Conservation (phyloP, 2,797 vertebrate genomes). For the Arnoldichthys spilopterus region DNA sequence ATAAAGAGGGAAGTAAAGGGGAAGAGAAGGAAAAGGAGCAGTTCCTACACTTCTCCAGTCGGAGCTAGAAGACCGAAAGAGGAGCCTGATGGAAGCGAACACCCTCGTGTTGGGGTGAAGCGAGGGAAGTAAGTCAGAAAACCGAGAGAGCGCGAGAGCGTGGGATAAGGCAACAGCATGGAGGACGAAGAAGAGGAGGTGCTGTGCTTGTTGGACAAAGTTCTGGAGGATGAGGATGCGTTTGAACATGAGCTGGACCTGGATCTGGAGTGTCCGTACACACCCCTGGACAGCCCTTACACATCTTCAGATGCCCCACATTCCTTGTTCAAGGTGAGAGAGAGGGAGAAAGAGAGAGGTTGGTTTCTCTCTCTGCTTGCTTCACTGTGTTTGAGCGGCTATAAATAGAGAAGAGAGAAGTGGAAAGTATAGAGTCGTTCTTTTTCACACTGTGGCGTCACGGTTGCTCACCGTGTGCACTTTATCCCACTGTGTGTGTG, state of each 20-base stretch:
- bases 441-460: conserved; percentile 54
- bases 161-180: conserved; percentile 66
- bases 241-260: conserved; percentile 85
- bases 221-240: conserved; percentile 89
- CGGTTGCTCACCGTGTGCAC: conserved; percentile 30
- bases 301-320: conserved; percentile 23
- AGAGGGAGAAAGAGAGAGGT: not conserved
- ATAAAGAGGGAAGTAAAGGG: conserved; percentile 42
- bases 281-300: conserved; percentile 62
- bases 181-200: conserved; percentile 95
- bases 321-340: conserved; percentile 78
- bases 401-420: conserved; percentile 59
- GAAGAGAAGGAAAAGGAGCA: conserved; percentile 47
- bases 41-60: conserved; percentile 32
- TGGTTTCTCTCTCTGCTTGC: conserved; percentile 36
- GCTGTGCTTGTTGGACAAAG: conserved; percentile 91
- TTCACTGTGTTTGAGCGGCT: conserved; percentile 45
- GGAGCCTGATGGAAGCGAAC: conserved; percentile 48
- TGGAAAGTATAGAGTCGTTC: conserved; percentile 60
- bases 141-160: not conserved
- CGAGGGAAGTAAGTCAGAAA: conserved; percentile 65
- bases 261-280: conserved; percentile 83
- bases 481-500: not conserved
- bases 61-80: conserved; percentile 12
- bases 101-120: conserved; percentile 67